Evolutionary conservation across 2,888 invertebrate species (phyloP).

Genomic region (Brachypalpus laphriformis): DNA sequence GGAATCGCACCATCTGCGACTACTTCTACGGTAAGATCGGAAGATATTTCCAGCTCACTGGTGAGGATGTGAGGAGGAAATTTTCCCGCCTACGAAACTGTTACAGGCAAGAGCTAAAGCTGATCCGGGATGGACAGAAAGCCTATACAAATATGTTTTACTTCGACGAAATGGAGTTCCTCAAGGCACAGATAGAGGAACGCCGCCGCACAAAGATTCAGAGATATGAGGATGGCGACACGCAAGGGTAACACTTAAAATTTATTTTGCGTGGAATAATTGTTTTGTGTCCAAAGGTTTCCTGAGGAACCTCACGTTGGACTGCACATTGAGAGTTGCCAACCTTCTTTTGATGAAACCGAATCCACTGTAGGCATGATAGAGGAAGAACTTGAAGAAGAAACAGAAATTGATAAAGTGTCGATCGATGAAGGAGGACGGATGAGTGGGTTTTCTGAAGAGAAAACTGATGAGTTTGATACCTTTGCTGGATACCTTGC

Average conservation of each 20-base stretch:
- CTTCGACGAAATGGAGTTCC: constrained; percentile 57
- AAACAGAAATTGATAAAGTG: neutral
- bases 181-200: constrained; percentile 2
- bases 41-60: constrained; percentile 37
- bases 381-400: neutral
- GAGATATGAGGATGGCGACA: neutral
- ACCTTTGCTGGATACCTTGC: constrained; percentile 44
- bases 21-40: constrained; percentile 40
- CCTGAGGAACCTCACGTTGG: constrained; percentile 14
- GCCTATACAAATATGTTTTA: constrained; percentile 32
- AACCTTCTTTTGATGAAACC: neutral
- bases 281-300: neutral
- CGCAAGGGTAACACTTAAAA: neutral
- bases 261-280: neutral
- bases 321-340: neutral
- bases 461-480: constrained; percentile 40
- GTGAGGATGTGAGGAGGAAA: constrained; percentile 26
- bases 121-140: constrained; percentile 25
- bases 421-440: neutral
- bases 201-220: neutral
- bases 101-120: constrained; percentile 39
- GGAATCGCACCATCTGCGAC: neutral
- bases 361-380: neutral
- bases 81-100: constrained; percentile 30
- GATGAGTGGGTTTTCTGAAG: neutral